Evolutionary conservation across 2,888 invertebrate species (phyloP).

Genomic region (Nesidiocoris tenuis): DNA sequence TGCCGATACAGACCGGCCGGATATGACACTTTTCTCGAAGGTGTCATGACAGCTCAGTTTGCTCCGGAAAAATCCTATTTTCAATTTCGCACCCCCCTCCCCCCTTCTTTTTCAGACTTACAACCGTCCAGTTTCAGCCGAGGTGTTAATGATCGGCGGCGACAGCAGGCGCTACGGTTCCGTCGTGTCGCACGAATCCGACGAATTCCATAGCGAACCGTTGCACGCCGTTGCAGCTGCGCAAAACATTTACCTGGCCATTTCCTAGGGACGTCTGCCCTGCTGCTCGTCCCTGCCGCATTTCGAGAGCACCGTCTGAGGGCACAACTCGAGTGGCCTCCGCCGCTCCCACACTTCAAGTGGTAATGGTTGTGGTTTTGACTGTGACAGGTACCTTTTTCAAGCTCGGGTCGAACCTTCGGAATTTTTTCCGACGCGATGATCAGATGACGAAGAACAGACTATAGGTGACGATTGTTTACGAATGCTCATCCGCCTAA

Average conservation of each 20-base stretch:
- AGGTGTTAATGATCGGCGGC: slow-evolving; percentile 12
- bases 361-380: too few species aligned
- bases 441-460: too few species aligned
- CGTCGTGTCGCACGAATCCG: not conserved
- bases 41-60: too few species aligned
- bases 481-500: too few species aligned
- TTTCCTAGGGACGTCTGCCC: slow-evolving; percentile 39
- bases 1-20: too few species aligned
- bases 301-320: slow-evolving; percentile 41
- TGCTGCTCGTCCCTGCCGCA: slow-evolving; percentile 32
- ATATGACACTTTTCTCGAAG: not conserved
- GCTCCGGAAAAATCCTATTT: not conserved
- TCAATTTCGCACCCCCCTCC: not conserved
- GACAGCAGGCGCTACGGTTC: slow-evolving; percentile 2
- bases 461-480: too few species aligned
- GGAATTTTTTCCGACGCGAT: too few species aligned
- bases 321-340: too few species aligned
- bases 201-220: slow-evolving; percentile 44
- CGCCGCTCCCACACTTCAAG: too few species aligned
- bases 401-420: too few species aligned
- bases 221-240: not conserved
- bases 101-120: slow-evolving; percentile 32
- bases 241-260: slow-evolving; percentile 27
- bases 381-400: too few species aligned
- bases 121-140: slow-evolving; percentile 31